A percentile compares a stretch with the other conserved stretches of the same genome.
phyloP scores from a whole-genome alignment of 2,113 vertebrate genomes.

The Sturnira hondurensis region DNA sequence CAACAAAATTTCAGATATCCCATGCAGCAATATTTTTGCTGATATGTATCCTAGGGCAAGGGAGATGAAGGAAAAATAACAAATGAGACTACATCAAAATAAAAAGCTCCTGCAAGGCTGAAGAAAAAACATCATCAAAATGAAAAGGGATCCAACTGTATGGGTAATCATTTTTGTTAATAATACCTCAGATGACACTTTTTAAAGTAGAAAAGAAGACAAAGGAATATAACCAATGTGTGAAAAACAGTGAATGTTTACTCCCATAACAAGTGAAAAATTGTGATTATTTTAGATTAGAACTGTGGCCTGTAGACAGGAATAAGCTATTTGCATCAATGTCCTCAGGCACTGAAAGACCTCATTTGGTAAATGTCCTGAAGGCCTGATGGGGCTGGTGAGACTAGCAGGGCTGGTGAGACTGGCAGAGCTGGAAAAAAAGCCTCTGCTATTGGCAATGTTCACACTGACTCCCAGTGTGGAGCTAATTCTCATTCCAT shows the following conservation, averaged over 20 bases:
- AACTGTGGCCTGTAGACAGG: conserved; percentile 22
- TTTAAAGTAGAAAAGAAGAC: conserved; percentile 43
- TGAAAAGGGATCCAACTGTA: too few species aligned
- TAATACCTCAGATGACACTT: not conserved
- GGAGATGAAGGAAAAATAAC: too few species aligned
- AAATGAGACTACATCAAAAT: too few species aligned
- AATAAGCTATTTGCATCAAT: conserved; percentile 12
- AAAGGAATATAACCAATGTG: conserved; percentile 63
- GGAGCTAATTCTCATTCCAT: conserved; percentile 10
- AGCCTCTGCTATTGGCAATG: too few species aligned
- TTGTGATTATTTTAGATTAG: not conserved
- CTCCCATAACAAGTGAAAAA: conserved; percentile 49
- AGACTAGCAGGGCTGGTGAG: too few species aligned
- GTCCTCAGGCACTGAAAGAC: conserved; percentile 37
- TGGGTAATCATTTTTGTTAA: too few species aligned
- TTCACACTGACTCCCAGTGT: not conserved
- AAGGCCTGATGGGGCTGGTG: not conserved
- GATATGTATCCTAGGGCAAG: too few species aligned
- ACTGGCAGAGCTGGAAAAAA: too few species aligned
- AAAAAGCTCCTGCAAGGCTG: too few species aligned
- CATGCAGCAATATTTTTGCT: too few species aligned
- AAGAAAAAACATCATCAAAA: too few species aligned
- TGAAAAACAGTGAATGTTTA: conserved; percentile 53
- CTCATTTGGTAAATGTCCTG: conserved; percentile 57
- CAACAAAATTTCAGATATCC: too few species aligned